These are phyloP conservation scores for Lepidonotus clava DNA, from an alignment of 2,888 invertebrate species.

Conservation along the genomic window DNA sequence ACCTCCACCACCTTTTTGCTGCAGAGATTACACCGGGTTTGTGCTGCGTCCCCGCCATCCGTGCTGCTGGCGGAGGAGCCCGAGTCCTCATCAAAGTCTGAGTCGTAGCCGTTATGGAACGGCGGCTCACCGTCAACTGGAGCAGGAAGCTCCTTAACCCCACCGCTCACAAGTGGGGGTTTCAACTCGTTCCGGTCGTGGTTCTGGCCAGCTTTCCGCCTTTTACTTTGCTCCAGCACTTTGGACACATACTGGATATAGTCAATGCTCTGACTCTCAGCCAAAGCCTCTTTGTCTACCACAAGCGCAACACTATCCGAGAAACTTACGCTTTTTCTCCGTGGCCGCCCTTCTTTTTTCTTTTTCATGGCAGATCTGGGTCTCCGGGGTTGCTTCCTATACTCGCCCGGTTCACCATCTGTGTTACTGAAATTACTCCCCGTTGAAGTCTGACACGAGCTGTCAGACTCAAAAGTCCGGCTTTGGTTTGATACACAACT, in stretches of 20 bases:
- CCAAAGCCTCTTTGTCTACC: conserved; percentile 7
- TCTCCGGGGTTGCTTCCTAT: background rate
- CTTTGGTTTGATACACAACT: background rate
- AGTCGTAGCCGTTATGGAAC: conserved; percentile 54
- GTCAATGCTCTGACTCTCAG: conserved; percentile 30
- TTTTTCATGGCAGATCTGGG: conserved; percentile 42
- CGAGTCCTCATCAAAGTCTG: conserved; percentile 59
- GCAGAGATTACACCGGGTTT: conserved; percentile 53
- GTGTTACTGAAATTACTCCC: conserved; percentile 32
- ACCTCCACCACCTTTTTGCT: conserved; percentile 53
- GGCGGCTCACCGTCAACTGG: background rate
- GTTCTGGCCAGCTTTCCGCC: background rate
- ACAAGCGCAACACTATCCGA: conserved; percentile 53
- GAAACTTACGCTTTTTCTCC: conserved; percentile 53
- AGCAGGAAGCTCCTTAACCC: background rate
- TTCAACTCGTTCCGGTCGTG: background rate
- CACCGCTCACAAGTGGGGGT: too few relatives aligned
- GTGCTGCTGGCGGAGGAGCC: conserved; percentile 51
- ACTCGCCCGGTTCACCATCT: background rate
- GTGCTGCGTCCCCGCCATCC: background rate
- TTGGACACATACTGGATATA: conserved; percentile 51
- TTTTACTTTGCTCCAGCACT: conserved; percentile 39
- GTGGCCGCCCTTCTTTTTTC: background rate
- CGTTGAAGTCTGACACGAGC: conserved; percentile 2
- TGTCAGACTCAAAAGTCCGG: conserved; percentile 14